phyloP scores from a whole-genome alignment of 2,113 vertebrate genomes.

The Otocyon megalotis region DNA sequence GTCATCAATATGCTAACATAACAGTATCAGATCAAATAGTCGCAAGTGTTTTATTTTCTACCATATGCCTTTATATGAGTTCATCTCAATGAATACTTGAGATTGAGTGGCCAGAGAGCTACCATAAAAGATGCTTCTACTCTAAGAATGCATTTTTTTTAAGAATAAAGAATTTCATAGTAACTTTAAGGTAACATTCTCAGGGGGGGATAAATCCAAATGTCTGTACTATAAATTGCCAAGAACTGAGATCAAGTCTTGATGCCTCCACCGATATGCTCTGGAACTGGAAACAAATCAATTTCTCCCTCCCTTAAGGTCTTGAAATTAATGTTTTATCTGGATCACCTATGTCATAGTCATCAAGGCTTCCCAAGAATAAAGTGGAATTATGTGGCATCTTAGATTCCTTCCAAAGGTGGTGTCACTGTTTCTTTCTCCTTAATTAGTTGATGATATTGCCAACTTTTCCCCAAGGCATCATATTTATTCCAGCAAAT shows the following conservation, averaged over 20 bases:
- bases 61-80: neutral
- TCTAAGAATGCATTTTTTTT: neutral
- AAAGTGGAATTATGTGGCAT: conserved; percentile 67
- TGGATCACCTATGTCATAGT: conserved; percentile 70
- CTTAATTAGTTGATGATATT: conserved; percentile 76
- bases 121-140: neutral
- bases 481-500: conserved; percentile 74
- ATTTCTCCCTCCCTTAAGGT: conserved; percentile 24
- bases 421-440: conserved; percentile 66
- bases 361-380: conserved; percentile 70
- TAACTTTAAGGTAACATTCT: conserved; percentile 63
- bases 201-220: neutral
- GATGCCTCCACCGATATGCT: conserved; percentile 49
- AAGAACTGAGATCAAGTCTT: conserved; percentile 53
- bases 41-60: neutral
- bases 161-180: conserved; percentile 24
- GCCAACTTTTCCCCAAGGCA: conserved; percentile 74
- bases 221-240: conserved; percentile 56
- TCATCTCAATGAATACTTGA: neutral
- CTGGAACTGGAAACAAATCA: neutral
- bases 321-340: conserved; percentile 73
- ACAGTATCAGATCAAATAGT: neutral
- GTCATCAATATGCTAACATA: neutral
- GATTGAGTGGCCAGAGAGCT: neutral
- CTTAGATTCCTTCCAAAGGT: conserved; percentile 80